A percentile compares a stretch with the other conserved stretches of the same genome.
phyloP scores from a whole-genome alignment of 2,888 invertebrate genomes.

The Luperina nickerlii region DNA sequence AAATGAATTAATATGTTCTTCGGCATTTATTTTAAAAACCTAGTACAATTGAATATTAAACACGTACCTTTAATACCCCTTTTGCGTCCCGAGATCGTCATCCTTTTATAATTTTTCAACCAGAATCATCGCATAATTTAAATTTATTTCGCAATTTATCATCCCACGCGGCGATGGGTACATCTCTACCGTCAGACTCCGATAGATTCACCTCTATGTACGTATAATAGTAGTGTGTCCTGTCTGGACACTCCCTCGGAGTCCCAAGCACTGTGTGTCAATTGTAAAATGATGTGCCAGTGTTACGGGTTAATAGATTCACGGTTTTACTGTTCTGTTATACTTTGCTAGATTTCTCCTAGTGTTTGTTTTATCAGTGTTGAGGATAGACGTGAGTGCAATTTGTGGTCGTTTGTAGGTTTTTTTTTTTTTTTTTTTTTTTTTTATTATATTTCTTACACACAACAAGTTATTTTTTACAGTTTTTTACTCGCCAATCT shows the following conservation, averaged over 20 bases:
- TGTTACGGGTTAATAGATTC: constrained; percentile 14
- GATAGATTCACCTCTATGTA: constrained; percentile 20
- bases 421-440: too few relatives aligned
- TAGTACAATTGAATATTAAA: not conserved
- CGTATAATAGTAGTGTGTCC: not conserved
- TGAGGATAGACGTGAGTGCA: not conserved
- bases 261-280: constrained; percentile 24
- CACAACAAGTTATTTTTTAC: too few relatives aligned
- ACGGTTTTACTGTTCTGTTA: not conserved
- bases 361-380: not conserved
- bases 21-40: not conserved
- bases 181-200: constrained; percentile 45
- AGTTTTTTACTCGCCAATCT: too few relatives aligned
- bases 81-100: not conserved
- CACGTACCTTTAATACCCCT: not conserved
- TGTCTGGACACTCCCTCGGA: constrained; percentile 42
- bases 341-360: not conserved
- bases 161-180: not conserved
- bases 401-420: not conserved
- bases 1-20: too few relatives aligned
- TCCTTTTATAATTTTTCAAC: not conserved
- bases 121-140: not conserved
- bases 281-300: constrained; percentile 40
- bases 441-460: too few relatives aligned
- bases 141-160: not conserved